Conservation (phyloP, 2,113 vertebrate genomes). For the Perca schrenkii region DNA sequence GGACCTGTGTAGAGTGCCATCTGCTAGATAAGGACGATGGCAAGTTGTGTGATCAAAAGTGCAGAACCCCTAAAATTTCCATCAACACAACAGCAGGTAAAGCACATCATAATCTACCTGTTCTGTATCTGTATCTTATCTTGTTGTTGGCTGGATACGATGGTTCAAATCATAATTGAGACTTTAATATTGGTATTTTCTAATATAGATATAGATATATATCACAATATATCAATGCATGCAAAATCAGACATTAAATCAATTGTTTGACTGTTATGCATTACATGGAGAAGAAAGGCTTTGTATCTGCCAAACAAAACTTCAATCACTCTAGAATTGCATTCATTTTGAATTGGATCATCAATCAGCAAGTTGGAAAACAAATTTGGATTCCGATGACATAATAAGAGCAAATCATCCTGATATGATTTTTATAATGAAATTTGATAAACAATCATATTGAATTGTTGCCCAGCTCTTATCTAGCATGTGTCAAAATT, state of each 20-base stretch:
- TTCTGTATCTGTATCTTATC: not conserved
- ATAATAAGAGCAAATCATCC: not conserved
- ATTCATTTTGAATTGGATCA: not conserved
- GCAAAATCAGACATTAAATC: not conserved
- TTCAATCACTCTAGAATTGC: not conserved
- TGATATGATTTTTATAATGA: not conserved
- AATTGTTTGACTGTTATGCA: not conserved
- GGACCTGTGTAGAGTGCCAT: conserved; percentile 95
- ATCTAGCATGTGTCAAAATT: not conserved
- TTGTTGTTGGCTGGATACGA: no score
- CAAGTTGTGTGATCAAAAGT: conserved; percentile 88
- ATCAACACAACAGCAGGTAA: conserved; percentile 89
- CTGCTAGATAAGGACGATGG: conserved; percentile 83
- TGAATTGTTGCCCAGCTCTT: not conserved
- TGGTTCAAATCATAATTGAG: not conserved
- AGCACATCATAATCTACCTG: not conserved
- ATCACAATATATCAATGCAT: not conserved
- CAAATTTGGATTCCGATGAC: no score
- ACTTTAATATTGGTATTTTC: not conserved
- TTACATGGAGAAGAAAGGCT: not conserved
- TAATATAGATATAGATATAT: not conserved
- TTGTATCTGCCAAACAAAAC: not conserved
- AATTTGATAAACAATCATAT: not conserved
- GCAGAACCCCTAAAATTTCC: conserved; percentile 85
- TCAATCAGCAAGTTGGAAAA: not conserved